These are phyloP conservation scores for Odontophorus gujanensis DNA, from an alignment of 2,113 vertebrate species.

Conservation along the genomic window DNA sequence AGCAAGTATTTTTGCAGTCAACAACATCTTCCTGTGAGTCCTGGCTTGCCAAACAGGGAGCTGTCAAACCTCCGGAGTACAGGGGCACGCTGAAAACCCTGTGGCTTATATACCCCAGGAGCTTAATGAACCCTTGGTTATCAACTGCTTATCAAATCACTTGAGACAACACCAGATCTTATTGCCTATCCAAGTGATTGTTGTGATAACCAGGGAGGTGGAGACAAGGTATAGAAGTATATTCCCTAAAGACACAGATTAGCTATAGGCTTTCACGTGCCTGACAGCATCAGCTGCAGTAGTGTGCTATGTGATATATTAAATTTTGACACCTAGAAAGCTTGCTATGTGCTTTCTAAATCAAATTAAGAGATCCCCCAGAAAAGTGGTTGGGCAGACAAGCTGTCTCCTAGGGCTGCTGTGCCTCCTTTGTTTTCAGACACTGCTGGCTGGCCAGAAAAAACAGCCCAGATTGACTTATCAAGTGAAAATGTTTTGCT, in stretches of 20 bases:
- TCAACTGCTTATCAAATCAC: constrained; percentile 68
- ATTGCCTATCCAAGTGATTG: constrained; percentile 61
- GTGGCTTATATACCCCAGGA: constrained; percentile 56
- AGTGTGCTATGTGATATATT: constrained; percentile 49
- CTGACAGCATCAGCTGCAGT: background rate
- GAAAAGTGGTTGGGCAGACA: constrained; percentile 57
- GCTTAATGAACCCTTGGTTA: constrained; percentile 59
- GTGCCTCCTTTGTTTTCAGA: constrained; percentile 70
- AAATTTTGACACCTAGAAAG: constrained; percentile 55
- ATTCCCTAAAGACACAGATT: background rate
- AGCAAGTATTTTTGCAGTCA: constrained; percentile 1
- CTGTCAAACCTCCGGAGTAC: background rate
- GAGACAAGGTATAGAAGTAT: constrained; percentile 9
- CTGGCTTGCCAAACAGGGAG: background rate
- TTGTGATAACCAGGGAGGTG: constrained; percentile 61
- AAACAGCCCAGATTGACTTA: constrained; percentile 63
- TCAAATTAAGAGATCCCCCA: constrained; percentile 32
- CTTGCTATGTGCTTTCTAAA: constrained; percentile 48
- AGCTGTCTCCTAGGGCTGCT: constrained; percentile 69
- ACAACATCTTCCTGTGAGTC: constrained; percentile 42
- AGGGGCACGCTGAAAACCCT: background rate
- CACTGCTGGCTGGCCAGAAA: constrained; percentile 58
- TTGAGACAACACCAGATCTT: constrained; percentile 41
- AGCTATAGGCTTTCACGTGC: background rate
- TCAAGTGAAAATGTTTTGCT: constrained; percentile 71